phyloP scores from a whole-genome alignment of 2,113 vertebrate species.

The Cavia porcellus region DNA sequence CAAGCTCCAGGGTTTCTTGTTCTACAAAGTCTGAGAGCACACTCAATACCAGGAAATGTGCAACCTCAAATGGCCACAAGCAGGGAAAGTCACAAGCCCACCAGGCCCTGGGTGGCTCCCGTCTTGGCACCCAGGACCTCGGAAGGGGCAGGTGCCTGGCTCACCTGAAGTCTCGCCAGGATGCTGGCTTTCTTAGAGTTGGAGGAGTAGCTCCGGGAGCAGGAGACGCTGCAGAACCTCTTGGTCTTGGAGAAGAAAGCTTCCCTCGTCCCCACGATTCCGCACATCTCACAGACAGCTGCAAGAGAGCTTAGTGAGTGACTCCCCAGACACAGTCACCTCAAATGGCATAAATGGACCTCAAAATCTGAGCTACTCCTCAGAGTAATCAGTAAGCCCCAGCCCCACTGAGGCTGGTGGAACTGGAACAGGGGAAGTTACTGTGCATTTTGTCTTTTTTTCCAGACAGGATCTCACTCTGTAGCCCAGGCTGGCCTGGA shows the following conservation, averaged over 20 bases:
- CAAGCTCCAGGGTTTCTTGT: background rate
- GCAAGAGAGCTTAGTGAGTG: slow-evolving; percentile 27
- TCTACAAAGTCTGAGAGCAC: background rate
- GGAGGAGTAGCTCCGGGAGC: slow-evolving; percentile 96
- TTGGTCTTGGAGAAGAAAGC: slow-evolving; percentile 97
- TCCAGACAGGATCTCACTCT: too few relatives aligned
- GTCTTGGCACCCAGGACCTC: background rate
- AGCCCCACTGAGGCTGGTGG: background rate
- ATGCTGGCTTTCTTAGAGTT: slow-evolving; percentile 97
- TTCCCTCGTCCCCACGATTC: slow-evolving; percentile 90
- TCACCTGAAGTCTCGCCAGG: slow-evolving; percentile 94
- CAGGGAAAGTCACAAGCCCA: background rate
- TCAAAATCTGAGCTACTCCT: background rate
- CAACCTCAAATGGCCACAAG: background rate
- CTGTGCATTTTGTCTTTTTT: too few relatives aligned
- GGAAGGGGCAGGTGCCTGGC: background rate
- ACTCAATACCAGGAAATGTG: background rate
- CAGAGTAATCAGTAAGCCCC: background rate
- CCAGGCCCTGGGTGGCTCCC: background rate
- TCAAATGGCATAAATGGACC: background rate
- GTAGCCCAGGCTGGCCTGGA: too few relatives aligned
- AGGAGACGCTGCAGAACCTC: slow-evolving; percentile 96
- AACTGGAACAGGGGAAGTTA: rapidly evolving
- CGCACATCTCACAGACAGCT: slow-evolving; percentile 98
- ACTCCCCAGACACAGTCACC: background rate